Conservation (phyloP, 2,797 vertebrate genomes). For the Aviceda leuphotes region DNA sequence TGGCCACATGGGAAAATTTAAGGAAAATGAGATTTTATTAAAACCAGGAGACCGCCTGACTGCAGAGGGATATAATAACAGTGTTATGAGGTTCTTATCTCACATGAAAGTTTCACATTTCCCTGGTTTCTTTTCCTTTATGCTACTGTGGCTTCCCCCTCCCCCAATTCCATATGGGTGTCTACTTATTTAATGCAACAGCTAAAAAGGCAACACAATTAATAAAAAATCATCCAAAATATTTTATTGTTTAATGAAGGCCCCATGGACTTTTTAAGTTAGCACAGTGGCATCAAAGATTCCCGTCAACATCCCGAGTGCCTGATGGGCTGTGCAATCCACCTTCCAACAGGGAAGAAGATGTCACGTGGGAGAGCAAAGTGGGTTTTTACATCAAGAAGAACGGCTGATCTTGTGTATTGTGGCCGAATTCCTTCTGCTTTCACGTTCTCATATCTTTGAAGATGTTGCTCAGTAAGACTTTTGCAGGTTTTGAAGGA, state of each 20-base stretch:
- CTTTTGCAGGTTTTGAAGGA: background rate
- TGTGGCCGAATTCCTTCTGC: background rate
- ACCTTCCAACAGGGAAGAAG: background rate
- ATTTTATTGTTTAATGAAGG: conserved; percentile 16
- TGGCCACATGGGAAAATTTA: conserved; percentile 77
- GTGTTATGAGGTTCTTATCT: conserved; percentile 69
- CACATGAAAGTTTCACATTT: conserved; percentile 67
- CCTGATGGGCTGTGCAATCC: background rate
- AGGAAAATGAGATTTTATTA: conserved; percentile 79
- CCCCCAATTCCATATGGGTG: background rate
- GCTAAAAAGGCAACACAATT: conserved; percentile 24
- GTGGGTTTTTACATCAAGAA: background rate
- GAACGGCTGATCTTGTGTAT: fast-evolving
- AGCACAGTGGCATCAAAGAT: conserved; percentile 19
- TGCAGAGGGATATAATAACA: conserved; percentile 68
- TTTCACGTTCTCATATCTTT: background rate
- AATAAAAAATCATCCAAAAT: conserved; percentile 9
- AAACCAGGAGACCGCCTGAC: conserved; percentile 72
- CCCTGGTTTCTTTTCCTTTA: conserved; percentile 43
- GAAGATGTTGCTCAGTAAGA: background rate
- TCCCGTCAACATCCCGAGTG: background rate
- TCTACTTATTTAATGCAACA: conserved; percentile 41
- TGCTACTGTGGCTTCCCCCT: background rate
- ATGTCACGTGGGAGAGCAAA: background rate
- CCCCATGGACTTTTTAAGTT: background rate